phyloP scores from a whole-genome alignment of 2,113 vertebrate species.

The Hippocampus zosterae region DNA sequence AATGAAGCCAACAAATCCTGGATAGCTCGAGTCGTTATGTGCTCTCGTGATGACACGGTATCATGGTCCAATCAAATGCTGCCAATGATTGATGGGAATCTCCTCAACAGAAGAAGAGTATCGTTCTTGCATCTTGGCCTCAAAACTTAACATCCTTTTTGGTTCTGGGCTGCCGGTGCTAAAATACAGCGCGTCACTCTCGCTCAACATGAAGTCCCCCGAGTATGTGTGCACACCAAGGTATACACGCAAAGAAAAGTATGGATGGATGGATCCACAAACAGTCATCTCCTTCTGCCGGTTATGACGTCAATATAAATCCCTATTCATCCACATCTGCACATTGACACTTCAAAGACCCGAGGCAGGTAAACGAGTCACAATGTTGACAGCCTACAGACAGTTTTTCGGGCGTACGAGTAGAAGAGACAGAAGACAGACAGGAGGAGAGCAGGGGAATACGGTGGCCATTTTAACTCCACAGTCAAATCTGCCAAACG shows the following conservation, averaged over 20 bases:
- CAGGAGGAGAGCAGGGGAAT: background rate
- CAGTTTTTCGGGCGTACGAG: conserved; percentile 46
- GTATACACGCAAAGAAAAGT: background rate
- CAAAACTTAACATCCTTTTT: background rate
- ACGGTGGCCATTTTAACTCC: background rate
- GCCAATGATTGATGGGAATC: background rate
- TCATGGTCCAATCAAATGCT: background rate
- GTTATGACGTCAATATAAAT: conserved; percentile 36
- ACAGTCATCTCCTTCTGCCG: conserved; percentile 33
- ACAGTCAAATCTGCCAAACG: background rate
- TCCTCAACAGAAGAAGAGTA: background rate
- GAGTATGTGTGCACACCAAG: conserved; percentile 7
- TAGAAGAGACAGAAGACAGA: background rate
- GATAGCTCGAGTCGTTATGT: background rate
- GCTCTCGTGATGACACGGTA: background rate
- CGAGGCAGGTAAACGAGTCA: conserved; percentile 39
- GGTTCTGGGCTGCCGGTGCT: background rate
- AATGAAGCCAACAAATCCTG: conserved; percentile 4
- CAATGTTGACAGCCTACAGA: conserved; percentile 25
- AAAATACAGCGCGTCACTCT: conserved; percentile 15
- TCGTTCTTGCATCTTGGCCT: background rate
- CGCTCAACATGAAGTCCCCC: conserved; percentile 17
- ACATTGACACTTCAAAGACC: conserved; percentile 54
- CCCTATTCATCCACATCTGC: conserved; percentile 47
- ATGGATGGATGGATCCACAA: conserved; percentile 2